Percentiles rank a stretch among this genome's conserved stretches.
These are phyloP conservation scores for Lamellibrachia satsuma DNA, from an alignment of 2,888 invertebrate species.

Conservation along the genomic window DNA sequence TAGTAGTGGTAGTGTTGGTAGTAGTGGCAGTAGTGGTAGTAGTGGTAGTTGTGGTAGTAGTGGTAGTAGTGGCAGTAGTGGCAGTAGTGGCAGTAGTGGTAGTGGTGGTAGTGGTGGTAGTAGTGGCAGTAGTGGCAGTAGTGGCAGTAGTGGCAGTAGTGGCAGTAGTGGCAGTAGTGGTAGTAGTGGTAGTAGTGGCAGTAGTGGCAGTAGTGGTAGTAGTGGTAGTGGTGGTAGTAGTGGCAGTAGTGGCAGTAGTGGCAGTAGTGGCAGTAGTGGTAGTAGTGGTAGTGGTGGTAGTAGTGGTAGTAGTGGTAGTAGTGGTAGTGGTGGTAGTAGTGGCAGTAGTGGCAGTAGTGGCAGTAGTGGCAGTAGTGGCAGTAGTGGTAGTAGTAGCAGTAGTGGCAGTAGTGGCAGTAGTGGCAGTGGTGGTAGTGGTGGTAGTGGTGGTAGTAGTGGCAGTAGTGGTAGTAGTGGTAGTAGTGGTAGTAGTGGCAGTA, in stretches of 20 bases:
- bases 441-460: background rate
- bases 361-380: background rate
- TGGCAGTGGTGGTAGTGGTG: background rate
- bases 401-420: background rate
- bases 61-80: no score
- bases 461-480: background rate
- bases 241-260: no score
- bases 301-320: background rate
- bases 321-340: background rate
- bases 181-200: no score
- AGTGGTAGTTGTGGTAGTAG: background rate
- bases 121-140: no score
- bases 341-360: background rate
- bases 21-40: background rate
- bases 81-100: no score
- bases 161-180: no score
- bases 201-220: no score
- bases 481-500: background rate
- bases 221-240: no score
- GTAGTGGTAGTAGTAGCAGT: background rate
- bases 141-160: no score
- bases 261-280: background rate
- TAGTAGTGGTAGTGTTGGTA: background rate
- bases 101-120: background rate
- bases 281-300: background rate